These are phyloP conservation scores for Stylophora pistillata DNA, from an alignment of 64 coral and sea anemone genomes.

Conservation along the genomic window DNA sequence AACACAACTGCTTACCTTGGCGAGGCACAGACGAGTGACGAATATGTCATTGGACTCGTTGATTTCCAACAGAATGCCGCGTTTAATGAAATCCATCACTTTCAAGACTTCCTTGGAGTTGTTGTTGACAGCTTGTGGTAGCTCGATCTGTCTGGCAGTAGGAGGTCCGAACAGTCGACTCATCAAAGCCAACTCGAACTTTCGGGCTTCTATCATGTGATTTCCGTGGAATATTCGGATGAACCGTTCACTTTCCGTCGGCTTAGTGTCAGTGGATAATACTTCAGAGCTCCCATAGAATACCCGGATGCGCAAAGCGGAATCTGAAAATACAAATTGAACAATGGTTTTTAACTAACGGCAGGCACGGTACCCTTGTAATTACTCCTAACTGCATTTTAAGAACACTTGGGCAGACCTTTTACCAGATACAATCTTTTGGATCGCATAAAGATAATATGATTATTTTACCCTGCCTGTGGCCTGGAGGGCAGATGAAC, in stretches of 20 bases:
- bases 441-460: too few relatives aligned
- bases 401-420: too few relatives aligned
- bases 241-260: neutral
- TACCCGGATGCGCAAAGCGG: slow-evolving; percentile 3
- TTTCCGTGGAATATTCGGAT: slow-evolving; percentile 25
- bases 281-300: slow-evolving; percentile 20
- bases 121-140: slow-evolving; percentile 29
- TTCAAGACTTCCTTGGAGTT: slow-evolving; percentile 36
- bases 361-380: neutral
- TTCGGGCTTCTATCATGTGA: neutral
- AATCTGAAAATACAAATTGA: neutral
- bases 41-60: slow-evolving; percentile 58
- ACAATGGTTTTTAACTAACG: neutral
- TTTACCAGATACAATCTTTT: too few relatives aligned
- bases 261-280: slow-evolving; percentile 20
- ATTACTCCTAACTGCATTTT: too few relatives aligned
- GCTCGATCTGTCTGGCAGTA: slow-evolving; percentile 49
- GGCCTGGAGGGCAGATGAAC: neutral
- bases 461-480: too few relatives aligned
- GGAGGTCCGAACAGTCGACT: slow-evolving; percentile 52
- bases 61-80: slow-evolving; percentile 65
- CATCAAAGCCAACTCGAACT: neutral
- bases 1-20: slow-evolving; percentile 17
- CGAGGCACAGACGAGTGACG: slow-evolving; percentile 44
- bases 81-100: slow-evolving; percentile 73